Conservation (phyloP, 2,888 invertebrate genomes). For the Sthenelais limicola region DNA sequence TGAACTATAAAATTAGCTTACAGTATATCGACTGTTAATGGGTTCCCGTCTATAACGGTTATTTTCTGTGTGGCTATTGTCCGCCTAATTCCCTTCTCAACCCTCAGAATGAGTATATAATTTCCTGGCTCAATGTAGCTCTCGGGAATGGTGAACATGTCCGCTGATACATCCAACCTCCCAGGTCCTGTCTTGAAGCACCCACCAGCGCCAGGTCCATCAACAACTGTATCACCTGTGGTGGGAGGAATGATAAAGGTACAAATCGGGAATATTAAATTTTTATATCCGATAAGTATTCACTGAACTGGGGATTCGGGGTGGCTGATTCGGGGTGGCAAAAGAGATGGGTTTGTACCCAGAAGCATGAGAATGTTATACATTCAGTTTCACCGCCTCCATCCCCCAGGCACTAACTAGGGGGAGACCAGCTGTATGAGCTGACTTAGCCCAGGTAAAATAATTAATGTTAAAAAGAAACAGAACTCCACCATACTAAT, state of each 20-base stretch:
- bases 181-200: background rate
- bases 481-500: too few relatives aligned
- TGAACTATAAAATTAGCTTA: background rate
- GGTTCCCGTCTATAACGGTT: constrained; percentile 5
- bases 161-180: background rate
- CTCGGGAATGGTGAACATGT: background rate
- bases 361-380: background rate
- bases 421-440: too few relatives aligned
- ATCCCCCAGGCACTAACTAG: too few relatives aligned
- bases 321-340: too few relatives aligned
- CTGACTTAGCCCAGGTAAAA: too few relatives aligned
- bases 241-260: background rate
- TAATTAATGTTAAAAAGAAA: too few relatives aligned
- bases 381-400: too few relatives aligned
- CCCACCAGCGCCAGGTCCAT: background rate
- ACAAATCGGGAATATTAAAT: background rate
- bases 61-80: background rate
- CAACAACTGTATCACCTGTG: too few relatives aligned
- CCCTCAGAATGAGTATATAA: constrained; percentile 1
- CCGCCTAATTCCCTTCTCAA: background rate
- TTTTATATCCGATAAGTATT: too few relatives aligned
- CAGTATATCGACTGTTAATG: background rate
- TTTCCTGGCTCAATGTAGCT: background rate
- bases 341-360: too few relatives aligned
- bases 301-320: too few relatives aligned